These are phyloP conservation scores for Yponomeuta cagnagella DNA, from an alignment of 2,888 invertebrate species.

Conservation along the genomic window DNA sequence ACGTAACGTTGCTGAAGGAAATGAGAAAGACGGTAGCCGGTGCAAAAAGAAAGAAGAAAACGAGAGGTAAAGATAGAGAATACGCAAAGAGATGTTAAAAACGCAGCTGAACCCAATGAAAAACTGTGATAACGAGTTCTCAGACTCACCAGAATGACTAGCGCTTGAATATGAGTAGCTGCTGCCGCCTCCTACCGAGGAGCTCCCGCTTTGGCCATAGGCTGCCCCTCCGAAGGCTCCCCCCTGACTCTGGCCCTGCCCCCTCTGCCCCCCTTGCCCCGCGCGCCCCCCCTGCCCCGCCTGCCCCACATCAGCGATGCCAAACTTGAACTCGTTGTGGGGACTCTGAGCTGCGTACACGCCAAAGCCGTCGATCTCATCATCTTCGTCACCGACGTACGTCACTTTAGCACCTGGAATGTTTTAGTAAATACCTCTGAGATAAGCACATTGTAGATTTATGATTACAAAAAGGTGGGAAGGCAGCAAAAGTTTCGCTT, in stretches of 20 bases:
- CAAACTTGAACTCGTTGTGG: slow-evolving; percentile 60
- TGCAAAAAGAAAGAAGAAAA: no score
- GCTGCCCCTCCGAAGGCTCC: neutral
- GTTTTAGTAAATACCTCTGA: no score
- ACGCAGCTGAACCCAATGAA: no score
- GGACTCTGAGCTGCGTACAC: slow-evolving; percentile 53
- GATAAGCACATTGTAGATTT: no score
- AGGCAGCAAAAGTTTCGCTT: no score
- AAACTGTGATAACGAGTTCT: neutral
- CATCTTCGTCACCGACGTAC: slow-evolving; percentile 16
- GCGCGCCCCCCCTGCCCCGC: neutral
- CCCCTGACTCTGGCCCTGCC: slow-evolving; percentile 7
- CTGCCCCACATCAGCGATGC: slow-evolving; percentile 41
- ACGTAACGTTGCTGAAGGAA: no score
- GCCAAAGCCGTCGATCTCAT: slow-evolving; percentile 35
- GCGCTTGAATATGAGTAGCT: slow-evolving; percentile 18
- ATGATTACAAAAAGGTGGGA: no score
- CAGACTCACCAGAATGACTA: slow-evolving; percentile 17
- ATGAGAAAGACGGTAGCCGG: no score
- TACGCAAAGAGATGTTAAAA: no score
- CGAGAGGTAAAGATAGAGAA: no score
- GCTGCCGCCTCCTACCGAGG: neutral
- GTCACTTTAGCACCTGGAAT: neutral
- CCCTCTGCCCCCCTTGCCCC: slow-evolving; percentile 3
- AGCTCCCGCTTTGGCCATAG: neutral